Evolutionary conservation across 2,888 invertebrate genomes (phyloP), one percentile per base, ranked within the genome.

Genomic region (Eupithecia vulgata): DNA sequence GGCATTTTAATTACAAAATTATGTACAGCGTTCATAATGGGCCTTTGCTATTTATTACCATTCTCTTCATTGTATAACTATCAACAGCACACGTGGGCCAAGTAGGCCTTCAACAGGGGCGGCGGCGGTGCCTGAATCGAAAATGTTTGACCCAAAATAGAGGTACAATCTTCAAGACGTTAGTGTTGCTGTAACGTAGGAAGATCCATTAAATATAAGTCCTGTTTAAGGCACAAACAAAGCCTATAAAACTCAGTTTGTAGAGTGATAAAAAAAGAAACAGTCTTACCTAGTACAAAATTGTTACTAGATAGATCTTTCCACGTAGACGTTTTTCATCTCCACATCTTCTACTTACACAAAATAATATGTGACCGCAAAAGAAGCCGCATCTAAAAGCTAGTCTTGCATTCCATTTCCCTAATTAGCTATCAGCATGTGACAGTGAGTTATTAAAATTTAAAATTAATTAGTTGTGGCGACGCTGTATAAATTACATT

Each of bases 1-100:
- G 64, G 64, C 61, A 48, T 71, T 73, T 74, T 79, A 76, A 80
- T 80, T 79, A 76, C 74, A 34, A 68, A 78, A 72, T 70, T 72
- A 75, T 72, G 72, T 62, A 72, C 25, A 57, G 25, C 65, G 69
- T 67, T 59, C 40, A 34, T 62, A 74, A 69, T 71, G 40, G 61
- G 25, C 59, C 65, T 68, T n/a, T 64, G 35, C 35, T 64, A 34
- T n/a, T 37, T 64, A 34, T n/a, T 37, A 37, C 34, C 30, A 64
- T 61, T 61, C 34, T 37, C 57, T 57, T 57, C 57, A 25, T 25
- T 12, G 57, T 57, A 57, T 57, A 25, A 57, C 57, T 57, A 57
- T 10, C 12, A 52, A 52, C 52, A 25, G 25, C 57, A 57, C 10
- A 57, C 21, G 57, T 57, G 25, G 25, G 25, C 57, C 21, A 57